A percentile compares a stretch with the other conserved stretches of the same genome.
Conservation (phyloP, 2,888 invertebrate species). For the Fragum fragum region DNA sequence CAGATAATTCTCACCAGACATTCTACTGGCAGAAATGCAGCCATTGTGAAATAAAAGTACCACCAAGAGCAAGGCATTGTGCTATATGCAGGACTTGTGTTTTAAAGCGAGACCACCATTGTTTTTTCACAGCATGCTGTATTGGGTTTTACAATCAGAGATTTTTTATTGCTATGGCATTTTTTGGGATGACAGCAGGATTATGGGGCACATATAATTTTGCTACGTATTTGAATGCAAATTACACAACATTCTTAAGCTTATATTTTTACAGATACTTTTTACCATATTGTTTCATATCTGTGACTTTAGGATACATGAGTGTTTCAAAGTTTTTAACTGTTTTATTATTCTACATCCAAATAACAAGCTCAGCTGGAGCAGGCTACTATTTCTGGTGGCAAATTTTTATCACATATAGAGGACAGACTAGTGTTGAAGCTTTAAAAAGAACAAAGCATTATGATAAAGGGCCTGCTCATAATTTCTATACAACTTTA, state of each 20-base stretch:
- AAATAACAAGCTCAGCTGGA: conserved; percentile 66
- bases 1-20: neutral
- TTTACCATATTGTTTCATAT: conserved; percentile 71
- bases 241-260: conserved; percentile 72
- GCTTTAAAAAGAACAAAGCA: conserved; percentile 74
- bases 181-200: conserved; percentile 77
- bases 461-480: conserved; percentile 66
- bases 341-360: conserved; percentile 72
- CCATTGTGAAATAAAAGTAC: conserved; percentile 74
- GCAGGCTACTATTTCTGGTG: conserved; percentile 76
- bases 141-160: conserved; percentile 87
- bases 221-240: conserved; percentile 68
- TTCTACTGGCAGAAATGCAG: conserved; percentile 74
- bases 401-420: conserved; percentile 74
- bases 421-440: conserved; percentile 83
- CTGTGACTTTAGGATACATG: conserved; percentile 69
- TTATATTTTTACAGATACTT: conserved; percentile 74
- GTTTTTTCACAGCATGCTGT: conserved; percentile 86
- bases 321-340: conserved; percentile 60
- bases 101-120: conserved; percentile 87
- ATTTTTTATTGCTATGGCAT: conserved; percentile 86
- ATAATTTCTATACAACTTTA: conserved; percentile 80
- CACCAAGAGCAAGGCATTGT: conserved; percentile 86
- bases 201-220: conserved; percentile 69
- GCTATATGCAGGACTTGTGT: conserved; percentile 86